Evolutionary conservation across 1,140 invertebrate genomes (phyloP), one percentile per base, ranked within the genome.

Genomic region (Aphis gossypii): DNA sequence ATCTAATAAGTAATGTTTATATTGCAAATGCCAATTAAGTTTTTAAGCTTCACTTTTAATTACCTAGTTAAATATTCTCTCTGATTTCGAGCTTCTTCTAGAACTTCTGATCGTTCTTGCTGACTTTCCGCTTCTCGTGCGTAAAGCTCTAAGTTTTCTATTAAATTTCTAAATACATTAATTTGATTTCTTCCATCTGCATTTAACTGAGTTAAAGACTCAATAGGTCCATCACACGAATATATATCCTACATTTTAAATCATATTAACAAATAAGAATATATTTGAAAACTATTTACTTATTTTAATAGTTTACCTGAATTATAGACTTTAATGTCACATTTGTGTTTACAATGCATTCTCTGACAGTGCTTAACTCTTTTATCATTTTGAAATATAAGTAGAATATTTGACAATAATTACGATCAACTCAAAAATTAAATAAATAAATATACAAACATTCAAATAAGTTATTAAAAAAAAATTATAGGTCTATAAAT

Each of bases 271-370:
- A 1, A 9, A 0, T 21, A 23, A 21, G 46, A 0, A 48, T 88
- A 23, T 35, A 54, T 35, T 82, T 41, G 0, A 84, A 83, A 51
- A 94, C 89, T 60, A 68, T 94, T 83, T 41, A 93, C 30, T 38
- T 92, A 51, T 56, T 44, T 89, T 84, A 94, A 94, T 0, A 44
- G 23, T 30, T 96, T 96, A 97, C 97, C 96, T 98, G 97, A 94
- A 97, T 97, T 86, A 97, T 96, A 76, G 97, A 97, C 95, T 97
- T 97, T 35, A 97, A 95, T 95, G 97, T 96, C 94, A 98, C 96
- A 95, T 97, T 96, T 94, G 96, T 96, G 94, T 97, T 97, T 46
- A 97, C 96, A 92, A 98, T 96, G 14, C 92, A 93, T 93, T 93
- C 92, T 56, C 92, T 86, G 30, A 94, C 97, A 96, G 95, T 97